Evolutionary conservation across 2,113 vertebrate genomes (phyloP).

Genomic region (Arothron firmamentum): DNA sequence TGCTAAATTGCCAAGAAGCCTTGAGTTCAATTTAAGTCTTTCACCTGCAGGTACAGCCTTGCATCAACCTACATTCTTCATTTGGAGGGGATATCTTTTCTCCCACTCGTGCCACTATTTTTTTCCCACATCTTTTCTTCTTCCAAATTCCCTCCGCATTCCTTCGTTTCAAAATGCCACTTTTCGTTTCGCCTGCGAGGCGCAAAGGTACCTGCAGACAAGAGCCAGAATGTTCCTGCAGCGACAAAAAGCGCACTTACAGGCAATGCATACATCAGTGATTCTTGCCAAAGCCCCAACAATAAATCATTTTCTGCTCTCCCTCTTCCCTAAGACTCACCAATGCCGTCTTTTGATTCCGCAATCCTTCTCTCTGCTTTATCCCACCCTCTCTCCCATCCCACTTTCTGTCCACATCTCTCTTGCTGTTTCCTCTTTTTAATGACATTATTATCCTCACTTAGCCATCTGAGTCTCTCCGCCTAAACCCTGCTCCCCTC

Average conservation of each 20-base stretch:
- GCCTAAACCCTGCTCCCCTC: conserved; percentile 35
- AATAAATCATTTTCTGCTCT: conserved; percentile 8
- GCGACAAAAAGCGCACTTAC: conserved; percentile 11
- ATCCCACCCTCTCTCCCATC: conserved; percentile 19
- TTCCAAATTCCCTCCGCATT: not conserved
- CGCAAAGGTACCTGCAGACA: conserved; percentile 21
- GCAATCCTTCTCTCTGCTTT: conserved; percentile 14
- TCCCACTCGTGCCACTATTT: not conserved
- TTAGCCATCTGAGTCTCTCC: conserved; percentile 45
- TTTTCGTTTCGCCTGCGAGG: not conserved
- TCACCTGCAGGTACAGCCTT: not conserved
- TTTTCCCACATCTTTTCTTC: conserved; percentile 5
- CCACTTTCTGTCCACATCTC: conserved; percentile 27
- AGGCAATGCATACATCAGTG: conserved; percentile 23
- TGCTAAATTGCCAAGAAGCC: not conserved
- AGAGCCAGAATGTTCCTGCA: conserved; percentile 24
- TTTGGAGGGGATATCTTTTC: not conserved
- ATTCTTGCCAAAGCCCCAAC: conserved; percentile 28
- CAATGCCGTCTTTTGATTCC: conserved; percentile 40
- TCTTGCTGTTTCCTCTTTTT: conserved; percentile 40
- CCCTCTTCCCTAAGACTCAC: conserved; percentile 24
- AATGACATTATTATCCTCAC: conserved; percentile 57
- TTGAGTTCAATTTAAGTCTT: not conserved
- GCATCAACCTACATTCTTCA: conserved; percentile 4
- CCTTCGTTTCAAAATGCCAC: conserved; percentile 11